phyloP scores from a whole-genome alignment of 2,888 invertebrate genomes.

The Sinohyriopsis cumingii region DNA sequence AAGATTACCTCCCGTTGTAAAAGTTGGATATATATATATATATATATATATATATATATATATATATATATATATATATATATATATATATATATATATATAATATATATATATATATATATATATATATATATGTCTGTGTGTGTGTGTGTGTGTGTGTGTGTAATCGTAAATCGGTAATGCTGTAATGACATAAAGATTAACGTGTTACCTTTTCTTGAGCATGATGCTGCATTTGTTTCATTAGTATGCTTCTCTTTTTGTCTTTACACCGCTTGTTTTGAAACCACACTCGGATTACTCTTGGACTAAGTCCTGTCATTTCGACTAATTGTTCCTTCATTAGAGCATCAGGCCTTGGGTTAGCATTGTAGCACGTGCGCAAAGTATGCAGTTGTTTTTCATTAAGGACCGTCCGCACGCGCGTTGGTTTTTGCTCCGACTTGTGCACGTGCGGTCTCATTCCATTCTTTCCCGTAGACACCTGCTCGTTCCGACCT shows the following conservation, averaged over 20 bases:
- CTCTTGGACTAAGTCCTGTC: constrained; percentile 96
- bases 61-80: too few species aligned
- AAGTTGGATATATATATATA: too few species aligned
- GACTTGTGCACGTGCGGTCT: constrained; percentile 49
- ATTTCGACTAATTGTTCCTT: constrained; percentile 99
- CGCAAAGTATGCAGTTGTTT: constrained; percentile 97
- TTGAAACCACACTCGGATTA: constrained; percentile 99
- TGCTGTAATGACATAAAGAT: neutral
- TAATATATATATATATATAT: too few species aligned
- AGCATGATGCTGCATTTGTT: constrained; percentile 97
- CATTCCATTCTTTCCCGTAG: constrained; percentile 46
- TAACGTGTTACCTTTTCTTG: constrained; percentile 75
- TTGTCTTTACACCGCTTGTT: constrained; percentile 73
- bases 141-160: too few species aligned
- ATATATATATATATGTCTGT: too few species aligned
- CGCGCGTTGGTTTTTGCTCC: constrained; percentile 90
- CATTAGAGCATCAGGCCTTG: constrained; percentile 98
- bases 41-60: too few species aligned
- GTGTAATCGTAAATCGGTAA: neutral
- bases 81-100: too few species aligned
- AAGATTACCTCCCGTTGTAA: too few species aligned
- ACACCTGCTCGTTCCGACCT: constrained; percentile 54
- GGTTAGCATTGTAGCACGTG: constrained; percentile 98
- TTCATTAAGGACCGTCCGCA: constrained; percentile 98
- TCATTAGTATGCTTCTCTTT: constrained; percentile 91